Percentiles rank a stretch among this genome's conserved stretches.
These are phyloP conservation scores for Sebastes nivosus DNA, from an alignment of 2,797 vertebrate genomes.

Conservation along the genomic window DNA sequence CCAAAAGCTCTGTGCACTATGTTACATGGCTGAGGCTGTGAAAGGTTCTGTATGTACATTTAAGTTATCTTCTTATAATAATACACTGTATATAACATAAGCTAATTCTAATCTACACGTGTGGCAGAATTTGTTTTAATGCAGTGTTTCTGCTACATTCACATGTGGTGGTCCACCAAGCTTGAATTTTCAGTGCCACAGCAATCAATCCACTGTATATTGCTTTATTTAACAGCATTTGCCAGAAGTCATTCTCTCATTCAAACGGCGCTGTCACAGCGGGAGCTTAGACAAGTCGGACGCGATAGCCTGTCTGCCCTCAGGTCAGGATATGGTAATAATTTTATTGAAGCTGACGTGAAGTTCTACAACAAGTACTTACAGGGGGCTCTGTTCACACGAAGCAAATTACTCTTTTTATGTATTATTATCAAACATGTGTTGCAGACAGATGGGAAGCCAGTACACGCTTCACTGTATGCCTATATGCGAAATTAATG, in stretches of 20 bases:
- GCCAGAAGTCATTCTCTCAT: slow-evolving; percentile 17
- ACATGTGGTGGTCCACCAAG: not conserved
- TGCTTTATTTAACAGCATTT: slow-evolving; percentile 6
- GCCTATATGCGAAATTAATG: not conserved
- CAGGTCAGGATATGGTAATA: not conserved
- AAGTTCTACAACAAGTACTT: not conserved
- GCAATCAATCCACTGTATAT: not conserved
- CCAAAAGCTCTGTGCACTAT: not conserved
- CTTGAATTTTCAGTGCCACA: not conserved
- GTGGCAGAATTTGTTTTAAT: not conserved
- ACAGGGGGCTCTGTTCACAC: not conserved
- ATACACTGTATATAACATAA: not conserved
- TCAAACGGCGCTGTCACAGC: not conserved
- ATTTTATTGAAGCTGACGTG: not conserved
- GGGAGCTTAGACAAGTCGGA: not conserved
- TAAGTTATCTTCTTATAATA: not conserved
- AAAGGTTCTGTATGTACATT: not conserved
- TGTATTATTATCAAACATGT: not conserved
- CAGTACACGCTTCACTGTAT: not conserved
- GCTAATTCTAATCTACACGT: not conserved
- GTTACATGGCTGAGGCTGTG: not conserved
- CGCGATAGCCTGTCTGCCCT: not conserved
- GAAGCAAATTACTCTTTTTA: not conserved
- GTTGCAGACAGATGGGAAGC: not conserved
- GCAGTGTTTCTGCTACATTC: not conserved